phyloP scores from a whole-genome alignment of 2,888 invertebrate species.

The Rotaria magnacalcarata region DNA sequence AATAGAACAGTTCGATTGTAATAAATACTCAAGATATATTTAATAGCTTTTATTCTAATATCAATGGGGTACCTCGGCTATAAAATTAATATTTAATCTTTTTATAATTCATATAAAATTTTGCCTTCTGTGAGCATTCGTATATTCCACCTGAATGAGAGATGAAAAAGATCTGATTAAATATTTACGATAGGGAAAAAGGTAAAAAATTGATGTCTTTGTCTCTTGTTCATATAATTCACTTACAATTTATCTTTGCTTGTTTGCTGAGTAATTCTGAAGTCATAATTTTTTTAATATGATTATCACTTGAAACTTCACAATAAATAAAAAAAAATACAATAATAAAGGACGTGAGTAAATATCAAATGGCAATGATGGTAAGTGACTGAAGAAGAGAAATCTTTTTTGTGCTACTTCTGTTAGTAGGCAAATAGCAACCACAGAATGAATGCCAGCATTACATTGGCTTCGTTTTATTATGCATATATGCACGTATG shows the following conservation, averaged over 20 bases:
- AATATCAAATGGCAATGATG: slow-evolving; percentile 26
- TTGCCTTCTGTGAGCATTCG: no score
- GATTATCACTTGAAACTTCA: background rate
- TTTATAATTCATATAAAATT: no score
- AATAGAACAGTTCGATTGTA: no score
- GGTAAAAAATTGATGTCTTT: no score
- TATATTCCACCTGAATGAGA: no score
- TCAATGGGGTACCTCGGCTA: no score
- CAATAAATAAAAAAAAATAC: background rate
- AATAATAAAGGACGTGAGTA: background rate
- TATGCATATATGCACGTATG: background rate
- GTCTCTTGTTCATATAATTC: background rate
- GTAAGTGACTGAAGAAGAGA: background rate
- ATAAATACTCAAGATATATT: no score
- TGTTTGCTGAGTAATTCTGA: background rate
- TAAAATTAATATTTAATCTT: no score
- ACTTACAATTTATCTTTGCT: background rate
- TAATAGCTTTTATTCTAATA: no score
- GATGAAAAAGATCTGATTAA: no score
- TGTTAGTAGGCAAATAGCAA: background rate
- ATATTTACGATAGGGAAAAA: no score
- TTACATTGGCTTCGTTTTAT: background rate
- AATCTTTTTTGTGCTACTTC: background rate
- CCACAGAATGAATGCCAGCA: background rate
- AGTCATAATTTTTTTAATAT: background rate